Evolutionary conservation across 2,797 vertebrate species (phyloP).

Genomic region (Darevskia nairensis): DNA sequence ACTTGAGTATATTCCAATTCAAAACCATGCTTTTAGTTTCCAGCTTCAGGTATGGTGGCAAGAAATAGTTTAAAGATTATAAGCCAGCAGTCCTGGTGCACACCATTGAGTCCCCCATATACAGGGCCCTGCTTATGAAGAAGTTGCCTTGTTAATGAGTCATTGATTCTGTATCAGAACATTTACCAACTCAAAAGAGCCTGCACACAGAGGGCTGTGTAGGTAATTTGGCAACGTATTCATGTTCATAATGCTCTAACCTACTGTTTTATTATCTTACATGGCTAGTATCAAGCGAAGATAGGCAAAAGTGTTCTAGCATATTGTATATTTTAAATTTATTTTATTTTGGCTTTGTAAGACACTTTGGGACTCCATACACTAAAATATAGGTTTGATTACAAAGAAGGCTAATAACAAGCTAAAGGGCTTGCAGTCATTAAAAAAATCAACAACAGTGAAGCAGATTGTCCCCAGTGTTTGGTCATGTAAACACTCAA

Average conservation of each 20-base stretch:
- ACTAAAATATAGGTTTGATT: background rate
- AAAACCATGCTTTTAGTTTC: background rate
- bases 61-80: background rate
- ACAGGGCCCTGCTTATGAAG: background rate
- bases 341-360: background rate
- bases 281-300: background rate
- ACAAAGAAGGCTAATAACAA: background rate
- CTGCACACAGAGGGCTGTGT: background rate
- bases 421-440: background rate
- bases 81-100: background rate
- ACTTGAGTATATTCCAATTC: background rate
- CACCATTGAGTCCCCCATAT: background rate
- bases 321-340: background rate
- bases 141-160: background rate
- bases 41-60: background rate
- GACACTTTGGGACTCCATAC: background rate
- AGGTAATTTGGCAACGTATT: background rate
- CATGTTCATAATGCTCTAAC: background rate
- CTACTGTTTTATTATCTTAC: background rate
- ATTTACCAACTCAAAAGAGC: background rate
- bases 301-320: background rate
- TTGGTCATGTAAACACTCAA: background rate
- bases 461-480: background rate
- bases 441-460: background rate
- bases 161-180: background rate